Evolutionary conservation across 53 echinoderm and acorn worm genomes (phyloP), one percentile per base, ranked within the genome.

Genomic region (Luidia sarsii): DNA sequence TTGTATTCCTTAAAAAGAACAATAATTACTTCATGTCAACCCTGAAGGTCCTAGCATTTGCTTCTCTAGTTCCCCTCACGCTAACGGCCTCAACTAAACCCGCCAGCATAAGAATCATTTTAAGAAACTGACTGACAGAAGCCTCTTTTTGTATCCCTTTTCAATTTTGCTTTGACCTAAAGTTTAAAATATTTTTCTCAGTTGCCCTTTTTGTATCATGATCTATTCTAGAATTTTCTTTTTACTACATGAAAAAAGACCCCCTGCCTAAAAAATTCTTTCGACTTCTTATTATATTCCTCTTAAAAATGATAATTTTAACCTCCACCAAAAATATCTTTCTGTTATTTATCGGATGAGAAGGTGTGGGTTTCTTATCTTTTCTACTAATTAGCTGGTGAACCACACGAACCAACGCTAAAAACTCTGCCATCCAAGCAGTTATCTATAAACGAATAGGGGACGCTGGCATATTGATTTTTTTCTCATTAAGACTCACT

Each of bases 361-460:
- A 90, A 67, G 90, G 90, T 18, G 90, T 90, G 0, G 90, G 90
- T 7, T 81, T 90, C 36, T 41, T 86, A 39, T 90, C 90, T 29
- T 90, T 86, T 22, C 24, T 90, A 0, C 41, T 90, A 48, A 90
- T 90, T 24, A 70, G 90, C 0, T 90, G 86, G 61, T 90, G 90
- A 39, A 33, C 50, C 1, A 82, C 86, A 2, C 86, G 86, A 16
- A 50, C 57, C 21, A 75, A 82, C 7, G 90, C 90, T 0, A 82
- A 80, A 68, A 82, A 71, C 1, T 56, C 90, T 0, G 86, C 90
- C 2, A 25, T 90, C 2, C 82, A 86, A 57, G 90, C 90, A 8
- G 37, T 90, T 39, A 75, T 90, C 21, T 86, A 86, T 32, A 90
- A 90, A 1, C 90, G 90, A n/a, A 86, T 90, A 67, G 90, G 90